phyloP scores from a whole-genome alignment of 2,888 invertebrate genomes.

The Nemotelus nigrinus region DNA sequence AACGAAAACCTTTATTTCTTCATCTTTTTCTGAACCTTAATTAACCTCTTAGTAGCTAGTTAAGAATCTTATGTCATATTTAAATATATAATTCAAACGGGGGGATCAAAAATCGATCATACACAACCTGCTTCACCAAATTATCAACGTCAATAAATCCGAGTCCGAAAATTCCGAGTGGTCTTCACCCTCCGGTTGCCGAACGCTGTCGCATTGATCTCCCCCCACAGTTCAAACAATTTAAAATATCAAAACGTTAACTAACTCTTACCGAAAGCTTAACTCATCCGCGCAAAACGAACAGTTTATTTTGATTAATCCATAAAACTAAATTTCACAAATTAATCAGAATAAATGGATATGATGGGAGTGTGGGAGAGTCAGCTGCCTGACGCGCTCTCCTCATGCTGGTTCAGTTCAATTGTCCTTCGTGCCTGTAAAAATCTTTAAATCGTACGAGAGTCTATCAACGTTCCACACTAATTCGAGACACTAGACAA shows the following conservation, averaged over 20 bases:
- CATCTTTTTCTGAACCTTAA: conserved; percentile 12
- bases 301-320: conserved; percentile 47
- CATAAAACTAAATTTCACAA: conserved; percentile 47
- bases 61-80: not conserved
- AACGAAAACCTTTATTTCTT: conserved; percentile 33
- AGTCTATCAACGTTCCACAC: no score
- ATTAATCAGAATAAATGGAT: conserved; percentile 47
- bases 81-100: not conserved
- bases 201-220: not conserved
- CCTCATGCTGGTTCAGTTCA: not conserved
- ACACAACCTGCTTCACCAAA: conserved; percentile 21
- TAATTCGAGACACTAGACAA: no score
- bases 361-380: not conserved
- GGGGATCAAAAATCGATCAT: not conserved
- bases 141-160: not conserved
- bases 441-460: no score
- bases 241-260: no score
- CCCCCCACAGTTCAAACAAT: not conserved
- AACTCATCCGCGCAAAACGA: not conserved
- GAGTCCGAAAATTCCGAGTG: no score
- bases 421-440: no score
- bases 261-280: conserved; percentile 13
- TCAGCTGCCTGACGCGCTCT: not conserved
- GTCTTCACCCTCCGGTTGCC: not conserved
- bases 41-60: not conserved